A percentile compares a stretch with the other conserved stretches of the same genome.
phyloP scores from a whole-genome alignment of 1,140 invertebrate species.

The Sitobion miscanthi region DNA sequence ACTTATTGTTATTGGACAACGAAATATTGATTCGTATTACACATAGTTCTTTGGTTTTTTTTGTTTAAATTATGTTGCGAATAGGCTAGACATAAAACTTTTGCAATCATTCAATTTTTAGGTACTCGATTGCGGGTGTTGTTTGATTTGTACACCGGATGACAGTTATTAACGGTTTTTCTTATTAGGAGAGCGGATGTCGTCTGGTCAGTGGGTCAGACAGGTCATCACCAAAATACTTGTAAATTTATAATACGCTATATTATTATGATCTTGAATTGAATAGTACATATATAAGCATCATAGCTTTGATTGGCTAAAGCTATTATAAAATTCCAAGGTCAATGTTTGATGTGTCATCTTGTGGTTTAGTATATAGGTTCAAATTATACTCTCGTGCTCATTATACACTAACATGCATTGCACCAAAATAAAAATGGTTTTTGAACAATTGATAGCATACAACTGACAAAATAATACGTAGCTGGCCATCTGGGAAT shows the following conservation, averaged over 20 bases:
- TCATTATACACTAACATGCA: not conserved
- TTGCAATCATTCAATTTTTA: not conserved
- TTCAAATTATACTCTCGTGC: not conserved
- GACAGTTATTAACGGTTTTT: not conserved
- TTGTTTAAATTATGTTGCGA: not conserved
- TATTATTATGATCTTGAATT: not conserved
- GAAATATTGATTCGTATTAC: no score
- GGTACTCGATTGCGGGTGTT: not conserved
- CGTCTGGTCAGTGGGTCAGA: not conserved
- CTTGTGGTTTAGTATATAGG: not conserved
- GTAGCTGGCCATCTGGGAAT: no score
- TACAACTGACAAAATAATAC: no score
- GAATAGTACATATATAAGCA: not conserved
- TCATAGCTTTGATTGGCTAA: not conserved
- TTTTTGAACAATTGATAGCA: not conserved
- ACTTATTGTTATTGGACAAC: not conserved
- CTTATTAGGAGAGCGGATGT: not conserved
- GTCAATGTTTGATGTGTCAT: not conserved
- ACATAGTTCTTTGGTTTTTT: not conserved
- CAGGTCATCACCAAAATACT: not conserved
- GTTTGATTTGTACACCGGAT: not conserved
- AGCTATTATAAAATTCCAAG: not conserved
- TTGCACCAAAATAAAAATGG: not conserved
- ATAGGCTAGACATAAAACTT: not conserved
- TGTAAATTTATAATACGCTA: not conserved